Evolutionary conservation across 2,113 vertebrate genomes (phyloP).

Genomic region (Perca schrenkii): DNA sequence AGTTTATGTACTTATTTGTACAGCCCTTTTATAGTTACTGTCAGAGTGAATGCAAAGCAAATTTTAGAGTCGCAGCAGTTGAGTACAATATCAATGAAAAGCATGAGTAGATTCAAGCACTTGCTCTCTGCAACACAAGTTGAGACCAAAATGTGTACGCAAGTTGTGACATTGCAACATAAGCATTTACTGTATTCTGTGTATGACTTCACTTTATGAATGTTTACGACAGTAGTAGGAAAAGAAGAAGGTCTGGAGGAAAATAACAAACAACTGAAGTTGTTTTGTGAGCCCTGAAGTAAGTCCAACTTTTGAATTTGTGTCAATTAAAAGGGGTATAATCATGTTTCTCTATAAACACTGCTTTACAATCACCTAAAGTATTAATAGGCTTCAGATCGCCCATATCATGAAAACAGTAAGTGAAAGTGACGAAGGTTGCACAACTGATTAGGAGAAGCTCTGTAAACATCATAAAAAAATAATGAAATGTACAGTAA

Average conservation of each 20-base stretch:
- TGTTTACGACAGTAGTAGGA: neutral
- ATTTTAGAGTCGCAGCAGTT: neutral
- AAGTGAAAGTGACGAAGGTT: neutral
- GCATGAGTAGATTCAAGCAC: neutral
- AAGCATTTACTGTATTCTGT: neutral
- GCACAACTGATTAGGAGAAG: neutral
- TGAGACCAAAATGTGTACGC: neutral
- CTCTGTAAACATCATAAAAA: neutral
- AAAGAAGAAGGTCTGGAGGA: neutral
- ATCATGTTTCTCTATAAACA: neutral
- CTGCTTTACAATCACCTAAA: no score
- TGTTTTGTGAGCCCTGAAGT: neutral
- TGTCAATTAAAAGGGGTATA: neutral
- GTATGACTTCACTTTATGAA: neutral
- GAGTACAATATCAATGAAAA: neutral
- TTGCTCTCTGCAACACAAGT: neutral
- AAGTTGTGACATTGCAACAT: neutral
- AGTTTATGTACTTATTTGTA: neutral
- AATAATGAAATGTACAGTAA: neutral
- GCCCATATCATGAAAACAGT: neutral
- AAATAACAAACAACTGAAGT: neutral
- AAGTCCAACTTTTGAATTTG: conserved; percentile 13
- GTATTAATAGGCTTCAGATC: neutral
- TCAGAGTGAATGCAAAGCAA: neutral
- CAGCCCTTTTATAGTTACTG: neutral